Evolutionary conservation across 1,140 invertebrate genomes (phyloP).

Genomic region (Brachionus calyciflorus): DNA sequence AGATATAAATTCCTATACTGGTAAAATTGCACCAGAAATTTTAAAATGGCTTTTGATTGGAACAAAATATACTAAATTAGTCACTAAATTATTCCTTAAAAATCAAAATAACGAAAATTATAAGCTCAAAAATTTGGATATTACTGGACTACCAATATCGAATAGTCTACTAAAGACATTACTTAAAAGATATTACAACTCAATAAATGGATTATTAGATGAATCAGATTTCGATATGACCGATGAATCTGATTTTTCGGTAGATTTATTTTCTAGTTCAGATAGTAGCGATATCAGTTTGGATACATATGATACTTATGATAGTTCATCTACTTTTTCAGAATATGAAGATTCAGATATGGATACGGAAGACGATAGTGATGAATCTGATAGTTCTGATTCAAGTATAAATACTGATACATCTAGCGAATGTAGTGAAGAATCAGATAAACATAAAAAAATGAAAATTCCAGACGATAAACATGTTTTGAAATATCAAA

Average conservation of each 20-base stretch:
- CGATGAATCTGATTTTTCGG: neutral
- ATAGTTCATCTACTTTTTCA: too few relatives aligned
- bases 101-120: neutral
- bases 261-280: too few relatives aligned
- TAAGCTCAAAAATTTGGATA: neutral
- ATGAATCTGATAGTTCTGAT: neutral
- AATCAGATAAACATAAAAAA: neutral
- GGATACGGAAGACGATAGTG: neutral
- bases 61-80: constrained; percentile 8
- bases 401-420: too few relatives aligned
- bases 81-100: constrained; percentile 1
- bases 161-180: neutral
- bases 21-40: constrained; percentile 15
- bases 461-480: neutral
- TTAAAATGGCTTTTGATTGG: constrained; percentile 26
- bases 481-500: neutral
- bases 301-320: too few relatives aligned
- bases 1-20: constrained; percentile 22
- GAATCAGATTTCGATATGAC: neutral
- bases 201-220: neutral
- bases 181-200: neutral
- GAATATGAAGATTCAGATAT: too few relatives aligned
- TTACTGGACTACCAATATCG: neutral
- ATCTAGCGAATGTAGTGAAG: too few relatives aligned
- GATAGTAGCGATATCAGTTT: too few relatives aligned